Evolutionary conservation across 1,140 invertebrate genomes (phyloP).

Genomic region (Psilanteris sp.): DNA sequence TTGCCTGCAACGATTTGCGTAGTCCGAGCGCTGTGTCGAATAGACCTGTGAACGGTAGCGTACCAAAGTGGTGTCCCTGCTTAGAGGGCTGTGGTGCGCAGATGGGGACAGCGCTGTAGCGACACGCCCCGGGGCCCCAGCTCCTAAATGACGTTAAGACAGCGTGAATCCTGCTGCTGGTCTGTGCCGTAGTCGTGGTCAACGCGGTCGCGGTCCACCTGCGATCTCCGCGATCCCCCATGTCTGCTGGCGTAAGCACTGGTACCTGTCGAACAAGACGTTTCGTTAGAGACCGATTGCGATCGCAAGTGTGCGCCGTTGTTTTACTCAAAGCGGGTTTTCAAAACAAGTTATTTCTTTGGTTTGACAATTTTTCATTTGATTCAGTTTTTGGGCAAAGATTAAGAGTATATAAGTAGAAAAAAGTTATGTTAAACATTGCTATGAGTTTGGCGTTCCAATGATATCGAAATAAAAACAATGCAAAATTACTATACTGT

Average conservation of each 20-base stretch:
- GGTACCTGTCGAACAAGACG: slow-evolving; percentile 57
- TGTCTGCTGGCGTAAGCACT: slow-evolving; percentile 70
- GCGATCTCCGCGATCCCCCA: slow-evolving; percentile 72
- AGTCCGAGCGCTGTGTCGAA: slow-evolving; percentile 52
- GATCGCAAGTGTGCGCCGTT: no score
- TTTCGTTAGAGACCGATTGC: no score
- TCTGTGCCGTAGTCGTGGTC: slow-evolving; percentile 76
- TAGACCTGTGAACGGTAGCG: slow-evolving; percentile 53
- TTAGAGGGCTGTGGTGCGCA: slow-evolving; percentile 79
- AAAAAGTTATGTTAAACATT: no score
- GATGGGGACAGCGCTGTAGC: slow-evolving; percentile 77
- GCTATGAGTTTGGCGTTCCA: no score
- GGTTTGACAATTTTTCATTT: no score
- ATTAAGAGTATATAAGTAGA: no score
- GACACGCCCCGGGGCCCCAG: slow-evolving; percentile 79
- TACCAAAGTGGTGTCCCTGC: slow-evolving; percentile 44
- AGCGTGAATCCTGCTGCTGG: slow-evolving; percentile 76
- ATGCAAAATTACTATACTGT: no score
- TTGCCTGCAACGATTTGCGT: slow-evolving; percentile 52
- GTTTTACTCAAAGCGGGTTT: no score
- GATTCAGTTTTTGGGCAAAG: no score
- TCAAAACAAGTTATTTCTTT: no score
- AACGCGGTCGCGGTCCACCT: slow-evolving; percentile 72
- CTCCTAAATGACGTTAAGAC: slow-evolving; percentile 78
- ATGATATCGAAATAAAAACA: no score